Evolutionary conservation across 2,888 invertebrate species (phyloP), one percentile per base, ranked within the genome.

Genomic region (Acronicta leporina): DNA sequence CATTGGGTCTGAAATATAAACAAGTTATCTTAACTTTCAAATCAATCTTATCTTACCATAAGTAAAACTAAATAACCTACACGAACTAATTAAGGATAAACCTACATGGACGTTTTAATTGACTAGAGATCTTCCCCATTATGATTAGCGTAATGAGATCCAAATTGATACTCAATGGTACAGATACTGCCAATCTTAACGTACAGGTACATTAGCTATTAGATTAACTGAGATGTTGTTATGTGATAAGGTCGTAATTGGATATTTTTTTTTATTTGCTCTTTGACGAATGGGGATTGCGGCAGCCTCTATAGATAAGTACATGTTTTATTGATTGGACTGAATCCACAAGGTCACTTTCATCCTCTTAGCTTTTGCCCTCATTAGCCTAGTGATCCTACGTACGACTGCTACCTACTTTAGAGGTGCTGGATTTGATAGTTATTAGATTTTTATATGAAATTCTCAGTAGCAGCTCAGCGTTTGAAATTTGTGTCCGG

Each of bases 91-190:
- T 33, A 60, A 42, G 42, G 30, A 62, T 67, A 62, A 13, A 55
- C 15, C 33, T 33, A 55, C 68, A 42, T 51, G 20, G 2, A 41
- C 27, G 41, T 59, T 68, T 60, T 69, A 81, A 82, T 83, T 75
- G 68, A 66, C 67, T 72, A 51, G 54, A 67, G 62, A 74, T 72
- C 57, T 62, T 68, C 75, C 60, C 76, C 75, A 72, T 77, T 81
- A 75, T 75, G 68, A 80, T 81, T 68, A 68, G 69, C 68, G 68
- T 81, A 85, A 83, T 82, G 75, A 80, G 80, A 79, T 80, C 68
- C 70, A 78, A 83, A 82, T 80, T 81, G 80, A 80, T 79, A 79
- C 68, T 63, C 50, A 51, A 66, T 70, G 66, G 72, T 80, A 80
- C 58, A 63, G 63, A 73, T 68, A 72, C 63, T 16, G 53, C 57